phyloP scores from a whole-genome alignment of 1,140 invertebrate species.

The Lucilia sericata region DNA sequence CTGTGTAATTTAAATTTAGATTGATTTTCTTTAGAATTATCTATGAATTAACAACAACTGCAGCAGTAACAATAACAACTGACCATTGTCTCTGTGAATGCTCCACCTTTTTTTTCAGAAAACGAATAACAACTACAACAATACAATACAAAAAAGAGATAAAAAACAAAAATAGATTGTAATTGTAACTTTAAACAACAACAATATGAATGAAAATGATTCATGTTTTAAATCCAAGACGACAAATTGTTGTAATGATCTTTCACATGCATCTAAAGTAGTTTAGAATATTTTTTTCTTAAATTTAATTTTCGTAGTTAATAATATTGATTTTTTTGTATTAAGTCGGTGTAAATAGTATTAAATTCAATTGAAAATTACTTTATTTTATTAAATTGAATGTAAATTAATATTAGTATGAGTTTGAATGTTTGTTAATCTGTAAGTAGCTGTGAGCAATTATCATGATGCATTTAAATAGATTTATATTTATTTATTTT shows the following conservation, averaged over 20 bases:
- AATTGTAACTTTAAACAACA: background rate
- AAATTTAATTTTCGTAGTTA: too few relatives aligned
- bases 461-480: conserved; percentile 8
- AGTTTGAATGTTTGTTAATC: background rate
- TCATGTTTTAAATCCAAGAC: background rate
- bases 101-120: background rate
- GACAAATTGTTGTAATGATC: conserved; percentile 33
- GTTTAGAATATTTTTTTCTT: background rate
- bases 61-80: background rate
- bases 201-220: conserved; percentile 1
- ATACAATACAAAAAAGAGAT: background rate
- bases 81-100: background rate
- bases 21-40: conserved; percentile 35
- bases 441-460: background rate
- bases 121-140: background rate
- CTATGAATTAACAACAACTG: background rate
- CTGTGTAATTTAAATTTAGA: conserved; percentile 31
- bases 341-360: too few relatives aligned
- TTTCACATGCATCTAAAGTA: background rate
- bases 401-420: too few relatives aligned
- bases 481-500: background rate
- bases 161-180: background rate
- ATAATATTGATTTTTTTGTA: too few relatives aligned
- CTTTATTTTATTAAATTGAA: background rate
- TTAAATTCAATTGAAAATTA: background rate